Evolutionary conservation across 2,888 invertebrate species (phyloP), one percentile per base, ranked within the genome.

Genomic region (Drosophila cognata): DNA sequence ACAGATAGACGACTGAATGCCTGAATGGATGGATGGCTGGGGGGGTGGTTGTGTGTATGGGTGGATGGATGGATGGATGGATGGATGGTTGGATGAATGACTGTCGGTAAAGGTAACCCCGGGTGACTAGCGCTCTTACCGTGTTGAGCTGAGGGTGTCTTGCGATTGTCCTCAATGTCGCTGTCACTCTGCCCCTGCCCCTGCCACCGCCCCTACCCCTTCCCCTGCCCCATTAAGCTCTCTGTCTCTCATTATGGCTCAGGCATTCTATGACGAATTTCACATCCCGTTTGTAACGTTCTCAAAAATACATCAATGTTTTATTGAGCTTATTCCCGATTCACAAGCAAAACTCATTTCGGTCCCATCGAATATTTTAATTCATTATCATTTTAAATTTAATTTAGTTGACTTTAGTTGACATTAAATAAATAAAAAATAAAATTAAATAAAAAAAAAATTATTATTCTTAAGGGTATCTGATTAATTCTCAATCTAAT

Each of bases 61-160:
- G 33, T 64, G 71, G 48, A 11, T 43, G 51, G 11, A 13, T 43
- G 56, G 56, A 18, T 36, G 29, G 16, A 18, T 28, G 29, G 65
- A 13, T 56, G 46, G 67, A 21, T 64, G 65, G 43, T 28, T 70
- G 56, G 41, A 61, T 74, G 74, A 38, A 61, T 68, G 68, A 53
- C 50, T 78, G 79, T 70, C 82, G 83, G 78, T 88, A 85, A 88
- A 77, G 86, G 88, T 85, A 74, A 84, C 88, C 79, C 80, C 74
- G 74, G 73, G 79, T 74, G 76, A 82, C 75, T 85, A 58, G 76
- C 57, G 66, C 62, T 67, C 73, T 79, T 67, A 59, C 41, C 76
- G 62, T 81, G 59, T 78, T 46, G 46, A 29, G 56, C 85, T 70
- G 77, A 81, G 84, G 84, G 84, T 85, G 84, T 86, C 88, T 85